phyloP scores from a whole-genome alignment of 2,888 invertebrate species.

The Eremobia ochroleuca region DNA sequence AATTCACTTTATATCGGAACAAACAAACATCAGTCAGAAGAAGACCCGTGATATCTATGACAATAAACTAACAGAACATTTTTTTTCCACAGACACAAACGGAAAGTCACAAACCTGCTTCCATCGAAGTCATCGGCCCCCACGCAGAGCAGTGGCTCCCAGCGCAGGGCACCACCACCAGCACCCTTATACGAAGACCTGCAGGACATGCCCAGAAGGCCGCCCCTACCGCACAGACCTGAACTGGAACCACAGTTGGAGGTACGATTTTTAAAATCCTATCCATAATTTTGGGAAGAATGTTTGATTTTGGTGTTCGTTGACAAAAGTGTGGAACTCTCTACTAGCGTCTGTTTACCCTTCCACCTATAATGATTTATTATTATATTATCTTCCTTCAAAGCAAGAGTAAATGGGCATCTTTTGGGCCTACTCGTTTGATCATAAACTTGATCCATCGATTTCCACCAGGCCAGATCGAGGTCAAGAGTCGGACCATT shows the following conservation, averaged over 20 bases:
- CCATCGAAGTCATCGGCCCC: conserved; percentile 95
- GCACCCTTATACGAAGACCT: conserved; percentile 95
- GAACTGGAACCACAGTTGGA: conserved; percentile 88
- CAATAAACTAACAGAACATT: neutral
- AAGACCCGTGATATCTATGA: neutral
- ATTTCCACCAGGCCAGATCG: no score
- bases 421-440: no score
- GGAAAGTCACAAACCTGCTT: conserved; percentile 96
- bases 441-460: no score
- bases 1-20: neutral
- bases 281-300: neutral
- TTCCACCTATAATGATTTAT: no score
- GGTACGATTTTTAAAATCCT: conserved; percentile 73
- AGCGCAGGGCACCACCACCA: conserved; percentile 88
- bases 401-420: no score
- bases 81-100: conserved; percentile 94
- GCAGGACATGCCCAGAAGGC: conserved; percentile 92
- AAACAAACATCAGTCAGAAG: neutral
- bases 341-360: no score
- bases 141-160: conserved; percentile 87
- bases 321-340: neutral
- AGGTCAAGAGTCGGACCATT: no score
- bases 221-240: conserved; percentile 87
- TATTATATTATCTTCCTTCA: no score
- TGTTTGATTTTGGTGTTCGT: neutral